Evolutionary conservation across 2,797 vertebrate species (phyloP), one percentile per base, ranked within the genome.

Genomic region (Enteromius unitaeniatus): DNA sequence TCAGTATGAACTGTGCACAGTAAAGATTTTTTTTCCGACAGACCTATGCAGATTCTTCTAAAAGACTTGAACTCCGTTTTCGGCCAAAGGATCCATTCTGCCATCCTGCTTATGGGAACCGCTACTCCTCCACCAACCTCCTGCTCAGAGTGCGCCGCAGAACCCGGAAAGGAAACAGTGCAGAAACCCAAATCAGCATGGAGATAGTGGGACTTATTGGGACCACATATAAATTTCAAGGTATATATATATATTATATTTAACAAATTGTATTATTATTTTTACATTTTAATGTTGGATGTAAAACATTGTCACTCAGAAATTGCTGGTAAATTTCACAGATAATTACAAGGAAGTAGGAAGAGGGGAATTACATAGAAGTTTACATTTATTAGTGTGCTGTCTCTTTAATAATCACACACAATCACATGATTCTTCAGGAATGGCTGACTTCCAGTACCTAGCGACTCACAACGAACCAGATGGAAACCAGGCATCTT

Each of bases 401-500:
- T 60, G 51, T 60, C 34, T 37, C 11, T 77, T 60, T 62, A 45
- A 28, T 15, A n/a, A n/a, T n/a, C n/a, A n/a, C n/a, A n/a, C n/a
- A n/a, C n/a, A 47, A 21, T 31, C 26, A 49, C 11, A 34, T 67
- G 3, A 64, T 19, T 79, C 23, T 89, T 45, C 86, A 99, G 98
- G 97, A 6, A 95, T 99, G 97, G 97, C 96, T 1, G 98, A 99
- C 90, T 99, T 99, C 88, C 98, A 99, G 91, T 99, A 95, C 88
- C 91, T 99, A 17, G 97, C 97, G 0, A 90, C 97, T 85, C 94
- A 97, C 83, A 94, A 93, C 0, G 92, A 94, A 4, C 82, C 91
- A 0, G 91, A 88, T 0, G 95, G 95, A 78, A 91, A 89, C 19
- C 92, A 92, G 9, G 76, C 68, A 0, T 98, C 98, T 4, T 93